Evolutionary conservation across 2,113 vertebrate species (phyloP), one percentile per base, ranked within the genome.

Genomic region (Bombycilla garrulus): DNA sequence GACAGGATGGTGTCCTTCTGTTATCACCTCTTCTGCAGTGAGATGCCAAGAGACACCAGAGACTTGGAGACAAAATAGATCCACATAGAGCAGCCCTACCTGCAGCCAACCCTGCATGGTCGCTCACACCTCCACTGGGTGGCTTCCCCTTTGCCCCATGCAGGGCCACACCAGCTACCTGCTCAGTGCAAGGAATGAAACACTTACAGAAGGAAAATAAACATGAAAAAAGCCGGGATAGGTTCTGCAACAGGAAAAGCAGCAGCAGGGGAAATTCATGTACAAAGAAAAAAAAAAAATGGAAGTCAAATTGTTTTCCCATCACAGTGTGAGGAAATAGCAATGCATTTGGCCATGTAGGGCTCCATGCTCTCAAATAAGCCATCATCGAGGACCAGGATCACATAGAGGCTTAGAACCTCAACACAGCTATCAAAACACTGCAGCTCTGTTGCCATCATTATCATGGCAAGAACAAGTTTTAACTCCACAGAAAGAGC

Each of bases 191-290:
- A 35, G 61, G 35, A 81, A 70, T 1, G 0, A 16, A 74, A 71
- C 12, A 8, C 12, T 2, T 20, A 21, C 0, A 3, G 33, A 7
- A 44, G 6, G 25, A 51, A 81, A 70, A 0, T 0, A 24, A 61
- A 25, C 31, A 22, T 1, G 23, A 23, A 24, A 71, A 86, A 50
- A 12, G 29, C 18, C 15, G 8, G 21, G 8, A 23, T 4, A 29
- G 7, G 25, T 31, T 33, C 45, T 48, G 35, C 33, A 58, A 42
- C 19, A 33, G n/a, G 20, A 35, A 50, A 51, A 13, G 33, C 23
- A 66, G 31, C 31, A 79, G n/a, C 6, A 24, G 4, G 6, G 35
- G 10, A 33, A 76, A 48, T 31, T 42, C 2, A 2, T 0, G 0
- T 10, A 33, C 54, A 36, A 61, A 51, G 28, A 12, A n/a, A n/a